Evolutionary conservation across 2,888 invertebrate species (phyloP).

Genomic region (Noctua pronuba): DNA sequence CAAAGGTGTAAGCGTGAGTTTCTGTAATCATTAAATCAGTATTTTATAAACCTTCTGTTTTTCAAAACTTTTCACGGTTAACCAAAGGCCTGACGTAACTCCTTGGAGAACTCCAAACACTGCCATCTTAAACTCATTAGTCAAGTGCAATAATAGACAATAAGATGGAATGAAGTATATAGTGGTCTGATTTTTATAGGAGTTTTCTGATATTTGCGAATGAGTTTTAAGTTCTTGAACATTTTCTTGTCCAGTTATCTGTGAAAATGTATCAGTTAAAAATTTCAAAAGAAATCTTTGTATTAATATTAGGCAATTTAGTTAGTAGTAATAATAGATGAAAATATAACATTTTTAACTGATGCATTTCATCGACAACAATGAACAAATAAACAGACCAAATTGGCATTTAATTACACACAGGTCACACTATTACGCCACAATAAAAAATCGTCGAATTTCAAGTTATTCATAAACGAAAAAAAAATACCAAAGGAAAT

Average conservation of each 20-base stretch:
- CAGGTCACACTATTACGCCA: no score
- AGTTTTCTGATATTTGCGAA: no score
- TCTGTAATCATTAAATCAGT: background rate
- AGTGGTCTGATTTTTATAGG: background rate
- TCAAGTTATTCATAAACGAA: no score
- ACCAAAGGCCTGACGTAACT: background rate
- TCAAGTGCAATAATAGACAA: background rate
- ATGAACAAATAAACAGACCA: no score
- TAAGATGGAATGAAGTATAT: background rate
- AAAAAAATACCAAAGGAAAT: no score
- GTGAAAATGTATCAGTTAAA: background rate
- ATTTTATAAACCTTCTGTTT: background rate
- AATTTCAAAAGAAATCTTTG: no score
- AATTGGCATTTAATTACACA: no score
- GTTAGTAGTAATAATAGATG: no score
- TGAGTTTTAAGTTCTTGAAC: background rate
- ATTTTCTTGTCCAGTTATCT: background rate
- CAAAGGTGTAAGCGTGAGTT: background rate
- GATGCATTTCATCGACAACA: no score
- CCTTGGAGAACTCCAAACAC: conserved; percentile 19
- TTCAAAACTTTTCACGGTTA: background rate
- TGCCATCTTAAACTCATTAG: conserved; percentile 2
- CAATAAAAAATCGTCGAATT: no score
- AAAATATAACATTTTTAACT: no score
- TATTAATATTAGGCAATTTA: no score